Conservation (phyloP, 1,140 invertebrate genomes). For the Drosophila triauraria region DNA sequence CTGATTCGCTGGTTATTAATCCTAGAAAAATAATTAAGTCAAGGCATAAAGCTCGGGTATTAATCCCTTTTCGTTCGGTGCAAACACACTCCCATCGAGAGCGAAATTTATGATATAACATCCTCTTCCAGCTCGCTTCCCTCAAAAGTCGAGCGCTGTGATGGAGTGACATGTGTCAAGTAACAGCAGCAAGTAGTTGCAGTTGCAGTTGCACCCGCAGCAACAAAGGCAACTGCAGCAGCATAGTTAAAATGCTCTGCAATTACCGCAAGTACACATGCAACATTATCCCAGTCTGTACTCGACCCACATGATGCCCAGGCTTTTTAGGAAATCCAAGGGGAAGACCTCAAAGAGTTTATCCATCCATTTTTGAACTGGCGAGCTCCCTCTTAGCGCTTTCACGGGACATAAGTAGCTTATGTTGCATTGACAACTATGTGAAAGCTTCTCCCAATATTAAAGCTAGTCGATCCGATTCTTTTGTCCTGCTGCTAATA, state of each 20-base stretch:
- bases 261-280: conserved; percentile 73
- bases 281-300: conserved; percentile 4
- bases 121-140: conserved; percentile 11
- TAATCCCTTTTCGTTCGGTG: not conserved
- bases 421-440: conserved; percentile 39
- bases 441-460: not conserved
- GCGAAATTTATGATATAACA: conserved; percentile 46
- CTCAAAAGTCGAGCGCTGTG: conserved; percentile 50
- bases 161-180: conserved; percentile 78
- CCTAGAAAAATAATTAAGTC: too few species aligned
- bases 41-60: not conserved
- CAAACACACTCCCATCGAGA: conserved; percentile 25
- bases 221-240: conserved; percentile 20
- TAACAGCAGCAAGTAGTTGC: conserved; percentile 56
- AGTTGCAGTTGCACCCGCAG: conserved; percentile 33
- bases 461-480: not conserved
- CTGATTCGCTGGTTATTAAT: not conserved
- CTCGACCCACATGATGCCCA: conserved; percentile 50
- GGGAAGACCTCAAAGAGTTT: conserved; percentile 2
- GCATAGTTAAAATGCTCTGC: conserved; percentile 73
- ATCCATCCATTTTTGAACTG: conserved; percentile 1
- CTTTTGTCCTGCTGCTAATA: conserved; percentile 26
- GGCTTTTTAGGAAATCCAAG: not conserved
- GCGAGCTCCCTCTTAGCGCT: conserved; percentile 1
- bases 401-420: conserved; percentile 23